phyloP scores from a whole-genome alignment of 2,797 vertebrate species.

The Lateolabrax maculatus region DNA sequence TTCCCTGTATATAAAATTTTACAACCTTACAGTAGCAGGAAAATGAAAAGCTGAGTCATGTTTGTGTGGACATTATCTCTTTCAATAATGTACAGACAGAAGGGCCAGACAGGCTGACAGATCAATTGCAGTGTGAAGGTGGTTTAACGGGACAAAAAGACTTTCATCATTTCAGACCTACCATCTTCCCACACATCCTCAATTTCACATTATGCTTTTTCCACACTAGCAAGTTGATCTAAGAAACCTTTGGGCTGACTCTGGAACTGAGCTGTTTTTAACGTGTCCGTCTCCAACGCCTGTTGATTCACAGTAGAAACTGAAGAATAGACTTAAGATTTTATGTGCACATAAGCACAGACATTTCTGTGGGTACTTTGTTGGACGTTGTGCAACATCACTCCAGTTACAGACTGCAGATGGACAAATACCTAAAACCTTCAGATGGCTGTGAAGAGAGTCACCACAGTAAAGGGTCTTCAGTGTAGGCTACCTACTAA shows the following conservation, averaged over 20 bases:
- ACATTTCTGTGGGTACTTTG: too few species aligned
- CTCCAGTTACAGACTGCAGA: too few species aligned
- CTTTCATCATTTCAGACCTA: not conserved
- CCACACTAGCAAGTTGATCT: not conserved
- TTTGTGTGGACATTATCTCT: not conserved
- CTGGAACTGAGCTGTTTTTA: not conserved
- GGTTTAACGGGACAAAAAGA: slow-evolving; percentile 8
- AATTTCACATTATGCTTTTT: not conserved
- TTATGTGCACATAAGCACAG: too few species aligned
- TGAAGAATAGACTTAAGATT: too few species aligned
- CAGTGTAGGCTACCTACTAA: not conserved
- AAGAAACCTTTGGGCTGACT: not conserved
- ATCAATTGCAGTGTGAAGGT: not conserved
- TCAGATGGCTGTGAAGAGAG: not conserved
- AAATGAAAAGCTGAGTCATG: not conserved
- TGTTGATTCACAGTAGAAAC: not conserved
- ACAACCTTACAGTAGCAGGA: slow-evolving; percentile 12
- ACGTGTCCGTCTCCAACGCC: too few species aligned
- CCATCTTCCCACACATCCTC: slow-evolving; percentile 3
- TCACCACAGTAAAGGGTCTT: not conserved
- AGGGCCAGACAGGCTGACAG: not conserved
- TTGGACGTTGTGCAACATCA: too few species aligned
- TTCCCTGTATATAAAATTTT: slow-evolving; percentile 8
- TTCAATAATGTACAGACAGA: not conserved
- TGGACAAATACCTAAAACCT: too few species aligned